These are phyloP conservation scores for Mercenaria mercenaria DNA, from an alignment of 1,140 invertebrate genomes.

Conservation along the genomic window DNA sequence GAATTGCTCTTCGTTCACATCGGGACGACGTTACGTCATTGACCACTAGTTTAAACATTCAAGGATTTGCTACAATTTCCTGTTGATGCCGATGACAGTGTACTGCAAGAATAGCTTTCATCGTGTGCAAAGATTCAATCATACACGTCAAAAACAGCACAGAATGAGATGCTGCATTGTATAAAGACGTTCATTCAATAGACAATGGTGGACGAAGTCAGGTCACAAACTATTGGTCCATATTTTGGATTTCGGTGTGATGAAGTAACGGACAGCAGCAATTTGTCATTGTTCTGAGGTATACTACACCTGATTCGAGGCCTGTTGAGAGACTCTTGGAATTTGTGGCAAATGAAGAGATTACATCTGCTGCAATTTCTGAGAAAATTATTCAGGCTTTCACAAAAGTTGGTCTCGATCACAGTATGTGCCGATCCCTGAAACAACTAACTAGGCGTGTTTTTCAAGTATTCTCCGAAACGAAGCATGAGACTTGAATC, in stretches of 20 bases:
- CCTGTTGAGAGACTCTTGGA: conserved; percentile 60
- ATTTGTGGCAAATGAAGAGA: conserved; percentile 66
- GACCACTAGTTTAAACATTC: conserved; percentile 62
- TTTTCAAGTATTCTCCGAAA: conserved; percentile 72
- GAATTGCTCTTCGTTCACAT: conserved; percentile 54
- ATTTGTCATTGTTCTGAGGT: conserved; percentile 63
- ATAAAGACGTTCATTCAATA: conserved; percentile 61
- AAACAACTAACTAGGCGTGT: conserved; percentile 68
- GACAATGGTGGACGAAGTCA: conserved; percentile 59
- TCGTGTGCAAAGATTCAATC: conserved; percentile 62
- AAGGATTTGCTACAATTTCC: conserved; percentile 67
- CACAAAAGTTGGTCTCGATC: conserved; percentile 43
- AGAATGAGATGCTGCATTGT: conserved; percentile 64
- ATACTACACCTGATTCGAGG: conserved; percentile 26
- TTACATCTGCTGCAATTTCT: conserved; percentile 56
- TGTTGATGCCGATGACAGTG: conserved; percentile 53
- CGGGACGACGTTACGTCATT: conserved; percentile 55
- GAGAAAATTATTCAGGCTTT: conserved; percentile 52
- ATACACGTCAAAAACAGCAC: conserved; percentile 68
- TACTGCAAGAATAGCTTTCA: conserved; percentile 59
- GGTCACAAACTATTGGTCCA: conserved; percentile 54
- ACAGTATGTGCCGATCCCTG: conserved; percentile 52
- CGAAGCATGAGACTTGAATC: conserved; percentile 54
- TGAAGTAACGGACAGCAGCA: conserved; percentile 67
- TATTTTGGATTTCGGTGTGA: conserved; percentile 65